A percentile compares a stretch with the other conserved stretches of the same genome.
Evolutionary conservation across 23 tunicate genomes (phyloP).

Genomic region (Botrylloides violaceus): DNA sequence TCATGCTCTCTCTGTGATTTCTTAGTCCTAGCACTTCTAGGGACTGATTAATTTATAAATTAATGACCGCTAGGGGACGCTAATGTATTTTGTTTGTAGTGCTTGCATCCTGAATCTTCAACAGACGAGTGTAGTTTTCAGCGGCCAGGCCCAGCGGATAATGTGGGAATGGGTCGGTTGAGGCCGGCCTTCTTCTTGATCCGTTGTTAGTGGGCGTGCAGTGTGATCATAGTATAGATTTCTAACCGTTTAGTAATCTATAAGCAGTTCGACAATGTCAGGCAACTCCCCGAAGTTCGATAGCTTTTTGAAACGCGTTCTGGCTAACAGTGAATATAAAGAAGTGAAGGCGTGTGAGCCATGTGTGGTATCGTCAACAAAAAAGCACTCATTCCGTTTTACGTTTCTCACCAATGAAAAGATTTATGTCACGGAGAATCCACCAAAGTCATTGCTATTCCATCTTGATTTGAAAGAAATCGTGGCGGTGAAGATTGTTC

Average conservation of each 20-base stretch:
- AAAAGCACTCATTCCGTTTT: conserved; percentile 52
- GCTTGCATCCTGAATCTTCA: too few relatives aligned
- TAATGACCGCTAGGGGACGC: too few relatives aligned
- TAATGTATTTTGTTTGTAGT: too few relatives aligned
- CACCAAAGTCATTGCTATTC: conserved; percentile 63
- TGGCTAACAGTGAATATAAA: conserved; percentile 36
- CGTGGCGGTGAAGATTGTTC: conserved; percentile 29
- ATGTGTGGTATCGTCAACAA: conserved; percentile 38
- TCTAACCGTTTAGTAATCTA: background rate
- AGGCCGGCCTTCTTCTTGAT: too few relatives aligned
- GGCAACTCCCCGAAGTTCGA: conserved; percentile 57
- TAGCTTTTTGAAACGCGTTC: conserved; percentile 59
- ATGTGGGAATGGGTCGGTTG: too few relatives aligned
- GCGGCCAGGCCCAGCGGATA: too few relatives aligned
- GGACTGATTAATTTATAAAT: too few relatives aligned
- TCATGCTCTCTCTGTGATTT: too few relatives aligned
- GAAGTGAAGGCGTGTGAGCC: conserved; percentile 60
- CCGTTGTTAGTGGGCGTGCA: too few relatives aligned
- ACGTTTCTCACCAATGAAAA: conserved; percentile 40
- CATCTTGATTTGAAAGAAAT: conserved; percentile 28
- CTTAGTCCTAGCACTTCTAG: too few relatives aligned
- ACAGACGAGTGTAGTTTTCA: too few relatives aligned
- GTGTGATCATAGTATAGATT: too few relatives aligned
- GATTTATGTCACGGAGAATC: conserved; percentile 60
- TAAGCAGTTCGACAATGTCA: conserved; percentile 31